A percentile compares a stretch with the other conserved stretches of the same genome.
These are phyloP conservation scores for Antheraea mylitta DNA, from an alignment of 1,140 invertebrate genomes.

Conservation along the genomic window DNA sequence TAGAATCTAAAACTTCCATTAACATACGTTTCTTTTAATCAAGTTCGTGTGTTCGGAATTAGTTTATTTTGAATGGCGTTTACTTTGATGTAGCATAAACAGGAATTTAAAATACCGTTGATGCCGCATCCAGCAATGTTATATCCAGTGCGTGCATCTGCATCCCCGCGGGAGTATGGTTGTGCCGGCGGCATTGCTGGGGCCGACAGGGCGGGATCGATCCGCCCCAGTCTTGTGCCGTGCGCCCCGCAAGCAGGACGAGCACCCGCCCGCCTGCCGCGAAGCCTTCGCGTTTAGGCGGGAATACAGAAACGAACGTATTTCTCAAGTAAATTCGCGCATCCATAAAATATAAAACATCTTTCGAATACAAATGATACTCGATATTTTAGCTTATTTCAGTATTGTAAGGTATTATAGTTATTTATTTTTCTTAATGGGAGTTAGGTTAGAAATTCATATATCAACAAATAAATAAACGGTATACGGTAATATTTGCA, in stretches of 20 bases:
- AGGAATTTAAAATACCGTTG: background rate
- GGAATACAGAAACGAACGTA: constrained; percentile 37
- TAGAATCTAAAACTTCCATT: background rate
- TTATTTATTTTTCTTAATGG: too few relatives aligned
- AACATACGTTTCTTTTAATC: background rate
- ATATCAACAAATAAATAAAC: too few relatives aligned
- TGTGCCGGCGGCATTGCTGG: constrained; percentile 19
- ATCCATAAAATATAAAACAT: background rate
- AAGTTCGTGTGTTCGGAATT: background rate
- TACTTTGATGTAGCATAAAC: background rate
- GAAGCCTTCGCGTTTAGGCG: constrained; percentile 68
- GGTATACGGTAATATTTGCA: too few relatives aligned
- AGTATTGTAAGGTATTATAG: too few relatives aligned
- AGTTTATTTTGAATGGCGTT: background rate
- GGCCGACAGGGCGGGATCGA: constrained; percentile 59
- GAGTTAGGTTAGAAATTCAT: too few relatives aligned
- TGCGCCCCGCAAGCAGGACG: constrained; percentile 42
- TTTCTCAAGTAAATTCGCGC: constrained; percentile 17
- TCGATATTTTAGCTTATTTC: too few relatives aligned
- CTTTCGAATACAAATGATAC: background rate
- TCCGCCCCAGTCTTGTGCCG: constrained; percentile 68
- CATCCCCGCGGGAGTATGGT: constrained; percentile 62
- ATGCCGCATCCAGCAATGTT: constrained; percentile 43
- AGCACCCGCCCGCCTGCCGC: constrained; percentile 44
- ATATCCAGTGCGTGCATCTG: constrained; percentile 47